Conservation (phyloP, 2,888 invertebrate species). For the Trypoxylon attenuatum region DNA sequence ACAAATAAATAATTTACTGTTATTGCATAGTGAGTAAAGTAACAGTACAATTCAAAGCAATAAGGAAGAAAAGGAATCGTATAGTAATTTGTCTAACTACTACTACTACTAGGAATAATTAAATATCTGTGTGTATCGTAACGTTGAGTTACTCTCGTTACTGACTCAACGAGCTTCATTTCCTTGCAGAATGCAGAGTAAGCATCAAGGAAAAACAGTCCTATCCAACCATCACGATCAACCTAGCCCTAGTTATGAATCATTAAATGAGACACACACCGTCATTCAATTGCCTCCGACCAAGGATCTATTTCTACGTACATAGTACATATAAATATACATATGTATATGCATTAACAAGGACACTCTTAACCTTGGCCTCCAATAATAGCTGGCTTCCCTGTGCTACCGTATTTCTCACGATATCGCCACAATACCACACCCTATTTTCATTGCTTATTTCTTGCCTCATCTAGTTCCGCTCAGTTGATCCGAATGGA, state of each 20-base stretch:
- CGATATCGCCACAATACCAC: slow-evolving; percentile 50
- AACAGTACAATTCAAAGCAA: no score
- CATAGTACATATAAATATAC: slow-evolving; percentile 27
- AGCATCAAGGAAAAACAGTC: background rate
- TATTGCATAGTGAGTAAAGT: background rate
- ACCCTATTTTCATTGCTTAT: slow-evolving; percentile 29
- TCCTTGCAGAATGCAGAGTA: no score
- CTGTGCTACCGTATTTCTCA: slow-evolving; percentile 64
- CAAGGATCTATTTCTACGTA: slow-evolving; percentile 48
- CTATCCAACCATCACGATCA: slow-evolving; percentile 12
- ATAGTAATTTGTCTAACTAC: background rate
- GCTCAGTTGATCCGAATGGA: slow-evolving; percentile 12
- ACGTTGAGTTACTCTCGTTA: no score
- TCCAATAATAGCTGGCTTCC: slow-evolving; percentile 63
- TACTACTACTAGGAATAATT: no score
- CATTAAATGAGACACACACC: slow-evolving; percentile 45
- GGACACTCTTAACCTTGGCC: slow-evolving; percentile 62
- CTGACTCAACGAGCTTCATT: no score
- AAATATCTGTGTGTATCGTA: no score
- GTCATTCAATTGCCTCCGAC: slow-evolving; percentile 20
- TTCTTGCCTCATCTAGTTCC: slow-evolving; percentile 16
- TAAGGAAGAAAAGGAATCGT: background rate
- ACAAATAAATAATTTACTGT: no score
- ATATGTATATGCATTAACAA: no score
- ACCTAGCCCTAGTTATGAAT: slow-evolving; percentile 49